Percentiles rank a stretch among this genome's conserved stretches.
Evolutionary conservation across 2,113 vertebrate species (phyloP).

Genomic region (Athene cunicularia): DNA sequence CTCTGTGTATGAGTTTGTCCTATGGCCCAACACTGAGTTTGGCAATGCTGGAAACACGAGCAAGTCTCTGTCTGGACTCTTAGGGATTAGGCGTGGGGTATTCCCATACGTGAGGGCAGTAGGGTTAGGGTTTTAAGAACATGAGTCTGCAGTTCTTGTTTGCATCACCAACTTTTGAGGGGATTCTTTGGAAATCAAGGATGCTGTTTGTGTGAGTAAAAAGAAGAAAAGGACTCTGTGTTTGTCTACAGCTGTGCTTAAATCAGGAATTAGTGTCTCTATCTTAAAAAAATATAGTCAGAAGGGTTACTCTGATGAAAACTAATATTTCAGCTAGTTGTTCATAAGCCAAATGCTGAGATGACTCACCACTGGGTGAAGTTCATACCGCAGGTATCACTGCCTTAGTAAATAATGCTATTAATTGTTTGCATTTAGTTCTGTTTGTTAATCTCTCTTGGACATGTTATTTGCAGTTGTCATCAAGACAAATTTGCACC

Average conservation of each 20-base stretch:
- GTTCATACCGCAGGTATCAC: not conserved
- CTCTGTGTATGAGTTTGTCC: not conserved
- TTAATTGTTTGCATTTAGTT: conserved; percentile 27
- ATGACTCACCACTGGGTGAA: not conserved
- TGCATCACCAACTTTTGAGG: not conserved
- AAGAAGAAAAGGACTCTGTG: not conserved
- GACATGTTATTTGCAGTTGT: conserved; percentile 26
- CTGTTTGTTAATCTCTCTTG: conserved; percentile 26
- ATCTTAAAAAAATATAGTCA: not conserved
- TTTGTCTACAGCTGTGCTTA: not conserved
- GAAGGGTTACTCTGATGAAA: not conserved
- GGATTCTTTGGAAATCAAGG: not conserved
- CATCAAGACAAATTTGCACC: conserved; percentile 10
- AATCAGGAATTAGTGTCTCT: not conserved
- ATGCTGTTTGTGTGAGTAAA: not conserved
- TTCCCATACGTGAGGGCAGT: not conserved
- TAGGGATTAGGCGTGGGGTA: fast-evolving
- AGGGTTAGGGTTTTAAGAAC: not conserved
- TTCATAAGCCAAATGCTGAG: not conserved
- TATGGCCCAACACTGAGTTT: not conserved
- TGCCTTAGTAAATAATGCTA: not conserved
- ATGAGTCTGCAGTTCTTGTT: not conserved
- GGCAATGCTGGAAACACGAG: not conserved
- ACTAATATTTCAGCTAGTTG: not conserved
- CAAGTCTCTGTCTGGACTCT: not conserved